A percentile compares a stretch with the other conserved stretches of the same genome.
These are phyloP conservation scores for Embidobia sp. DNA, from an alignment of 2,888 invertebrate genomes.

Conservation along the genomic window DNA sequence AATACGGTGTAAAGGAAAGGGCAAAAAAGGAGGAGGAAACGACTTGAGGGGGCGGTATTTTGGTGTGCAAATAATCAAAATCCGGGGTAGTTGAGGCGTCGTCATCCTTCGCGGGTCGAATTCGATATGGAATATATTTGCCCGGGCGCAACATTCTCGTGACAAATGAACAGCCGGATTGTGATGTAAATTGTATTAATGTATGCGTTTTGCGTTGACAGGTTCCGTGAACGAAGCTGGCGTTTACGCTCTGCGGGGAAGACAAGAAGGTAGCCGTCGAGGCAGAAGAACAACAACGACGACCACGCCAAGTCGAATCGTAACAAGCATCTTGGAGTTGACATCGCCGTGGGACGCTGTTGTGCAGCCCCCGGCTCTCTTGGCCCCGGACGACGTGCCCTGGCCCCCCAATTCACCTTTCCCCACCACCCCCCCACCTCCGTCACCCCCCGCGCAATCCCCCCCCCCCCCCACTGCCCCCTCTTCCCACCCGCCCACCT, in stretches of 20 bases:
- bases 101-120: too few species aligned
- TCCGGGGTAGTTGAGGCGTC: too few species aligned
- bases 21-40: too few species aligned
- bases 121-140: too few species aligned
- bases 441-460: constrained; percentile 61
- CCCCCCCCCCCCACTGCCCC: constrained; percentile 66
- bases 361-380: constrained; percentile 77
- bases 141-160: too few species aligned
- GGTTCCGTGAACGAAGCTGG: constrained; percentile 79
- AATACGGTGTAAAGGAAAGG: too few species aligned
- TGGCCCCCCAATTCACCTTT: constrained; percentile 74
- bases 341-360: constrained; percentile 73
- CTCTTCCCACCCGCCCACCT: constrained; percentile 61
- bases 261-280: constrained; percentile 76
- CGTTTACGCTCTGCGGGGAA: constrained; percentile 76
- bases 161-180: too few species aligned
- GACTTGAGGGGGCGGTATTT: too few species aligned
- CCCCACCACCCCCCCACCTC: constrained; percentile 70
- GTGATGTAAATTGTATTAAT: constrained; percentile 49
- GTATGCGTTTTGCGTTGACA: constrained; percentile 68
- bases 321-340: constrained; percentile 70
- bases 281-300: constrained; percentile 74
- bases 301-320: constrained; percentile 69
- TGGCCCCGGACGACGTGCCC: constrained; percentile 76
- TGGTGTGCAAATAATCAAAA: too few species aligned